Evolutionary conservation across 2,888 invertebrate species (phyloP).

Genomic region (Portevinia maculata): DNA sequence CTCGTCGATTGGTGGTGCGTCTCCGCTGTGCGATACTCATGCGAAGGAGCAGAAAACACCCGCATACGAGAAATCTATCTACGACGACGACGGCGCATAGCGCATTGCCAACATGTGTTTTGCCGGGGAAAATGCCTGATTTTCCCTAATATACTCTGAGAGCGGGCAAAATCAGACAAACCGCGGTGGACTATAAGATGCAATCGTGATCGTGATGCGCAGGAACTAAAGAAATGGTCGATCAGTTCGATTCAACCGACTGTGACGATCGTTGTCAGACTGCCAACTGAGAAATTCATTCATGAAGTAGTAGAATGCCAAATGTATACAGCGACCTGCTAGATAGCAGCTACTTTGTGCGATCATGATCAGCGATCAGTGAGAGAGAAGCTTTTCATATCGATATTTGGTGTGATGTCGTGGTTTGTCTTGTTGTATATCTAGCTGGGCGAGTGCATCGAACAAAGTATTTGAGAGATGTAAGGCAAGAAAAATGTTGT

Average conservation of each 20-base stretch:
- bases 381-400: neutral
- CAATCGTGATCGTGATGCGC: conserved; percentile 36
- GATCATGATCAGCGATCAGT: neutral
- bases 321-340: conserved; percentile 35
- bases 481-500: neutral
- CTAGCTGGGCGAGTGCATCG: neutral
- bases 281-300: conserved; percentile 71
- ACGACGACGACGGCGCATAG: conserved; percentile 44
- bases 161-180: conserved; percentile 9
- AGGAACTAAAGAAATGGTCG: conserved; percentile 24
- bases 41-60: conserved; percentile 64
- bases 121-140: conserved; percentile 44
- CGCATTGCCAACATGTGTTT: conserved; percentile 71
- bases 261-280: conserved; percentile 59
- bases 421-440: neutral
- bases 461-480: conserved; percentile 1
- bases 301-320: conserved; percentile 43
- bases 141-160: conserved; percentile 52
- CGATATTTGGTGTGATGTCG: conserved; percentile 14
- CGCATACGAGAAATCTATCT: conserved; percentile 72
- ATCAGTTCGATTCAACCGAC: conserved; percentile 58
- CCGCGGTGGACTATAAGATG: conserved; percentile 43
- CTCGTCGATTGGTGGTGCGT: conserved; percentile 62
- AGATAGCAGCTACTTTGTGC: conserved; percentile 21
- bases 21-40: conserved; percentile 34